A percentile compares a stretch with the other conserved stretches of the same genome.
Conservation (phyloP, 2,888 invertebrate genomes). For the Polydesmus complanatus region DNA sequence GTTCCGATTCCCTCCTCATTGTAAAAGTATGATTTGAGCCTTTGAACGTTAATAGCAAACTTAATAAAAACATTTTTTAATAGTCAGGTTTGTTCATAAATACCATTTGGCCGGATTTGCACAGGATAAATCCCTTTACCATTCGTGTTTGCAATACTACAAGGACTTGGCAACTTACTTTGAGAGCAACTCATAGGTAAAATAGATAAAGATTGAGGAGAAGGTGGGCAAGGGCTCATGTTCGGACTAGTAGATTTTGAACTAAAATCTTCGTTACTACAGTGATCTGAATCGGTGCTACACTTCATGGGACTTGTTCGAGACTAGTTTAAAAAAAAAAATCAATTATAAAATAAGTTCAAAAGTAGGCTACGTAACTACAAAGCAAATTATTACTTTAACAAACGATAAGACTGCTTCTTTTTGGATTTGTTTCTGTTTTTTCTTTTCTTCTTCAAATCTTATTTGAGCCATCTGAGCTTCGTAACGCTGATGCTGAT, state of each 20-base stretch:
- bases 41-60: no score
- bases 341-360: not conserved
- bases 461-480: constrained; percentile 23
- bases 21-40: constrained; percentile 65
- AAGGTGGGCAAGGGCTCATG: not conserved
- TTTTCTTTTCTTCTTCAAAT: constrained; percentile 24
- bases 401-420: constrained; percentile 30
- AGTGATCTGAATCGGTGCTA: constrained; percentile 4
- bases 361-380: not conserved
- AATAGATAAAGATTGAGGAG: not conserved
- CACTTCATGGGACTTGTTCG: constrained; percentile 14
- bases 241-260: not conserved
- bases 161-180: not conserved
- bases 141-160: not conserved
- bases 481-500: constrained; percentile 25
- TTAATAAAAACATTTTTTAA: no score
- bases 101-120: no score
- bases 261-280: not conserved
- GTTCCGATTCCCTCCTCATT: constrained; percentile 80
- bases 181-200: not conserved
- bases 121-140: no score
- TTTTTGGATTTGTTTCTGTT: constrained; percentile 25
- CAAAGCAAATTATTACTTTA: constrained; percentile 21
- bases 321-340: constrained; percentile 9
- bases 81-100: no score